Evolutionary conservation across 1,140 invertebrate genomes (phyloP).

Genomic region (Habropoda laboriosa): DNA sequence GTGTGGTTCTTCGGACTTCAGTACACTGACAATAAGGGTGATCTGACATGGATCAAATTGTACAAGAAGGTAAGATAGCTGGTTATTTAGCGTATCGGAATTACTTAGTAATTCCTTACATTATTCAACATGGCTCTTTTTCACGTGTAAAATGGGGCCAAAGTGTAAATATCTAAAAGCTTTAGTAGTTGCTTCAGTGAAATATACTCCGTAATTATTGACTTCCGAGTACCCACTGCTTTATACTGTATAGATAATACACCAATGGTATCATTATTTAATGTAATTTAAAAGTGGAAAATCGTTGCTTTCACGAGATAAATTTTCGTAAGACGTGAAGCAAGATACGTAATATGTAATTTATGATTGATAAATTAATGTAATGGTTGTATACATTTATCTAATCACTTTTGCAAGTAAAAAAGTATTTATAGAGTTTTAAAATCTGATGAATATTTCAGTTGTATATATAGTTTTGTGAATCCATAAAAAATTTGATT

Average conservation of each 20-base stretch:
- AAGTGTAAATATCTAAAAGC: not conserved
- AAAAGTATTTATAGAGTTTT: not conserved
- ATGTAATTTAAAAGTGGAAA: not conserved
- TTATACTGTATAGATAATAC: not conserved
- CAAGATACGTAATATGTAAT: not conserved
- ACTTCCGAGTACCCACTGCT: not conserved
- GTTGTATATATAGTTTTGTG: not conserved
- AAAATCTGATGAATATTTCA: not conserved
- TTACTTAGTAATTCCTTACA: not conserved
- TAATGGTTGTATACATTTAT: not conserved
- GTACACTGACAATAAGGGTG: slow-evolving; percentile 98
- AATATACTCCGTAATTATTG: not conserved
- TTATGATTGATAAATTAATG: not conserved
- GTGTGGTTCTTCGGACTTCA: slow-evolving; percentile 99
- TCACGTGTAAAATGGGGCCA: not conserved
- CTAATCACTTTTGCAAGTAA: not conserved
- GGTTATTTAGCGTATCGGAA: slow-evolving; percentile 18
- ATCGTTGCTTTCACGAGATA: slow-evolving; percentile 20
- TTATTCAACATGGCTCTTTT: not conserved
- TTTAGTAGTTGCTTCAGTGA: slow-evolving; percentile 17
- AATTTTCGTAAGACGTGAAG: slow-evolving; percentile 3
- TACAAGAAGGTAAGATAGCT: slow-evolving; percentile 96
- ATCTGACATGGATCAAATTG: slow-evolving; percentile 99
- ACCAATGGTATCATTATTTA: not conserved
- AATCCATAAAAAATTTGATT: not conserved